phyloP scores from a whole-genome alignment of 2,888 invertebrate species.

The Aporophyla lueneburgensis region DNA sequence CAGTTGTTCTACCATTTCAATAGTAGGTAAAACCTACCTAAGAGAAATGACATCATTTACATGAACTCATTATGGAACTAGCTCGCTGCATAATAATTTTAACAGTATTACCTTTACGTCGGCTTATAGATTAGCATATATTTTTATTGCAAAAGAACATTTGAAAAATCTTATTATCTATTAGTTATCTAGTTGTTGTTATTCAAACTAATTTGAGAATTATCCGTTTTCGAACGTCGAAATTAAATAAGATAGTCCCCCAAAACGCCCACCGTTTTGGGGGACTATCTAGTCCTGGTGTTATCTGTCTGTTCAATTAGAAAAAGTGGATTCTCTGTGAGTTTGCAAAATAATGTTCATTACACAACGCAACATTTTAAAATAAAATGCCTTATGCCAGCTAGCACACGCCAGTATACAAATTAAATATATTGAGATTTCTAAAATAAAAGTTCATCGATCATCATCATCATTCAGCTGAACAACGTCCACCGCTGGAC shows the following conservation, averaged over 20 bases:
- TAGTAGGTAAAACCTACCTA: background rate
- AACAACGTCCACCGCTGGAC: no score
- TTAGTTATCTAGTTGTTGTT: no score
- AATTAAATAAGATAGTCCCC: no score
- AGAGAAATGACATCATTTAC: conserved; percentile 6
- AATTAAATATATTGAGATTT: background rate
- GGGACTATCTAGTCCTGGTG: no score
- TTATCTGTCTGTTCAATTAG: background rate
- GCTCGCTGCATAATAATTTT: no score
- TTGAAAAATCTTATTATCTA: background rate
- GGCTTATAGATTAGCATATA: background rate
- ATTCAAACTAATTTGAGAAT: no score
- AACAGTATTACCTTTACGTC: background rate
- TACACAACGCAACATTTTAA: background rate
- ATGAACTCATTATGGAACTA: background rate
- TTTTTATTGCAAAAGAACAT: background rate
- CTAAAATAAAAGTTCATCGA: no score
- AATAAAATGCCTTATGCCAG: background rate
- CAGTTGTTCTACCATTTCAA: background rate
- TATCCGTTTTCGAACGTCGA: no score
- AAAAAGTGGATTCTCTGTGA: background rate
- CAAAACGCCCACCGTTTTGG: no score
- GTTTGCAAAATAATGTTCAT: background rate
- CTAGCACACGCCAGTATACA: background rate
- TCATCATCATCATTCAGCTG: no score